Evolutionary conservation across 2,797 vertebrate species (phyloP).

Genomic region (Sarcophilus harrisii): DNA sequence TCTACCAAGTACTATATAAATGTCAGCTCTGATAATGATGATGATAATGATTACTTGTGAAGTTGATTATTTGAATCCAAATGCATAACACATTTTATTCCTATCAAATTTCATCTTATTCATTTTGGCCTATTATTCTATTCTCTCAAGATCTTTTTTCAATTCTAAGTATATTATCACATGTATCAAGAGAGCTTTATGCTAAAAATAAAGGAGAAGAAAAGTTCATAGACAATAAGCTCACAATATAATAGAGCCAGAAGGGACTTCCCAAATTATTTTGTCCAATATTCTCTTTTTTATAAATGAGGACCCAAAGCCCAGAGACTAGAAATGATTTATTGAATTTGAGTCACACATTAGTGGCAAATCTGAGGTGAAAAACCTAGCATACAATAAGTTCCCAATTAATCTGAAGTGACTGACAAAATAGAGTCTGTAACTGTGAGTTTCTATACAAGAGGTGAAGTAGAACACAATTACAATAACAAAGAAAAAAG

Average conservation of each 20-base stretch:
- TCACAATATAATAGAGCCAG: background rate
- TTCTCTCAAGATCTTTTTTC: background rate
- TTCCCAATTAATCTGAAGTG: background rate
- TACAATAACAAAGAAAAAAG: background rate
- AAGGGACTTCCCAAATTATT: background rate
- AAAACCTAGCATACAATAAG: background rate
- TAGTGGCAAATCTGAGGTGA: background rate
- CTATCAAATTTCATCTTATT: background rate
- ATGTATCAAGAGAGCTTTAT: background rate
- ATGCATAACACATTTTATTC: background rate
- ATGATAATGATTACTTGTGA: background rate
- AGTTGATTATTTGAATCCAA: background rate
- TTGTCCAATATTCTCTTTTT: background rate
- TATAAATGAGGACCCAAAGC: background rate
- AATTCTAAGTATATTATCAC: background rate
- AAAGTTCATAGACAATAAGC: background rate
- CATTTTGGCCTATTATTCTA: conserved; percentile 1
- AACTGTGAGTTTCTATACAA: background rate
- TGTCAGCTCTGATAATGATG: background rate
- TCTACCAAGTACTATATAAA: background rate
- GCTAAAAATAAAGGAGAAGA: background rate
- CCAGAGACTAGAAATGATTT: background rate
- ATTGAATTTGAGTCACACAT: background rate
- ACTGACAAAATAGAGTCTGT: background rate
- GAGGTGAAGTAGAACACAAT: background rate